These are phyloP conservation scores for Drosophila prosaltans DNA, from an alignment of 1,140 invertebrate species.

Conservation along the genomic window DNA sequence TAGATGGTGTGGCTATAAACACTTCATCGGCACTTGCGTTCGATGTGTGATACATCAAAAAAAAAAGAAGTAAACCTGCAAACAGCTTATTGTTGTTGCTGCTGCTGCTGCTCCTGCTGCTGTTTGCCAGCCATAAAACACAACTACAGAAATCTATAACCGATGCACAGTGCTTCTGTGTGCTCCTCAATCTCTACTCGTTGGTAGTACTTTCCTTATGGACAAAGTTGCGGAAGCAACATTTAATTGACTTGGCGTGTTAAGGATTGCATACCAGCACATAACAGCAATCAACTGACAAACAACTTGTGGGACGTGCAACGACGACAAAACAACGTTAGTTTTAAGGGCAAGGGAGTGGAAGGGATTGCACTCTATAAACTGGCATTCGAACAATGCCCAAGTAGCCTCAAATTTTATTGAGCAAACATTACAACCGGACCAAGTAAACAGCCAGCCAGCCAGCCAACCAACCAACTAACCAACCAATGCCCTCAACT, in stretches of 20 bases:
- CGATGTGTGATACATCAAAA: conserved; percentile 58
- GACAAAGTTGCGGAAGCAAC: conserved; percentile 69
- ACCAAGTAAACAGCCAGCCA: too few relatives aligned
- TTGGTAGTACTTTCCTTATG: conserved; percentile 63
- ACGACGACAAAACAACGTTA: conserved; percentile 2
- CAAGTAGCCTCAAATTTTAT: conserved; percentile 73
- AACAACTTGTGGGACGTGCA: conserved; percentile 65
- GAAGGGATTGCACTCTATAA: conserved; percentile 4
- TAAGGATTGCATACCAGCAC: conserved; percentile 72
- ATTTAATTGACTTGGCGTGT: conserved; percentile 82
- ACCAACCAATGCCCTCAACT: not conserved
- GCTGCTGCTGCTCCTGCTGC: too few relatives aligned
- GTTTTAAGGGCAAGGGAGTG: not conserved
- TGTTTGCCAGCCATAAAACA: too few relatives aligned
- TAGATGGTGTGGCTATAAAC: conserved; percentile 54
- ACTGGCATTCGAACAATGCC: conserved; percentile 65
- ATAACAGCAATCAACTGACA: conserved; percentile 72
- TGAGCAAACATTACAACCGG: conserved; percentile 32
- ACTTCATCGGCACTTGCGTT: conserved; percentile 66
- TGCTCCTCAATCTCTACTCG: not conserved
- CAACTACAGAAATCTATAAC: not conserved
- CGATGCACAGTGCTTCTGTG: not conserved
- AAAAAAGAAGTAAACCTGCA: conserved; percentile 31
- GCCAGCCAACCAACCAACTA: too few relatives aligned
- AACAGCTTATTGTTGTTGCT: conserved; percentile 41